Evolutionary conservation across 2,797 vertebrate species (phyloP).

Genomic region (Hafferia zeledoni): DNA sequence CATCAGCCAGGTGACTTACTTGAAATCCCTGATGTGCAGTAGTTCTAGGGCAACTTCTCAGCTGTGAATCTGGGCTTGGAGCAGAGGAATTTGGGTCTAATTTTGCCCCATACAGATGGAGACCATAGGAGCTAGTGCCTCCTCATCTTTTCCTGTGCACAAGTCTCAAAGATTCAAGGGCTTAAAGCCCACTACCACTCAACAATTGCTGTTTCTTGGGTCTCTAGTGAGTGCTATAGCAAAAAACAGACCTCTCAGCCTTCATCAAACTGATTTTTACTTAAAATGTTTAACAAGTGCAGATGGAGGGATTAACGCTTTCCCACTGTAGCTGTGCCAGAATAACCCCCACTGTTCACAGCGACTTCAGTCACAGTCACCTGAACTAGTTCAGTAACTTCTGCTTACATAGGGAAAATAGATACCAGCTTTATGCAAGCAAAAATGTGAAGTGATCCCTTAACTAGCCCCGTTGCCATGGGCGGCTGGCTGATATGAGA

Average conservation of each 20-base stretch:
- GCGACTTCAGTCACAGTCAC: not conserved
- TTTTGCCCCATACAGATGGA: not conserved
- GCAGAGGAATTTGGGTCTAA: not conserved
- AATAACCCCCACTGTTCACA: not conserved
- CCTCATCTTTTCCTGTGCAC: not conserved
- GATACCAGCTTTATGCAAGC: not conserved
- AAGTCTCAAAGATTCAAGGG: not conserved
- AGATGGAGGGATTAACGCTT: not conserved
- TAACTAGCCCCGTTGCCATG: not conserved
- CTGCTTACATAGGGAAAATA: not conserved
- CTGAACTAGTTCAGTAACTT: not conserved
- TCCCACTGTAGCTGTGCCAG: not conserved
- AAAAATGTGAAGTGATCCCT: not conserved
- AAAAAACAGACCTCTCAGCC: not conserved
- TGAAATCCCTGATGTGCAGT: not conserved
- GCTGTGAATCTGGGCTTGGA: not conserved
- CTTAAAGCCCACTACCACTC: not conserved
- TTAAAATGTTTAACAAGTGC: not conserved
- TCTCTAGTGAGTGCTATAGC: not conserved
- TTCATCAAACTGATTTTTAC: not conserved
- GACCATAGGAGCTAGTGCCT: not conserved
- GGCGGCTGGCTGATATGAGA: not conserved
- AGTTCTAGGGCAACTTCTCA: not conserved
- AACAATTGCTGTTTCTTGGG: not conserved
- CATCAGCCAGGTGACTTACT: not conserved